These are phyloP conservation scores for Clupea harengus DNA, from an alignment of 2,113 vertebrate species.

Conservation along the genomic window DNA sequence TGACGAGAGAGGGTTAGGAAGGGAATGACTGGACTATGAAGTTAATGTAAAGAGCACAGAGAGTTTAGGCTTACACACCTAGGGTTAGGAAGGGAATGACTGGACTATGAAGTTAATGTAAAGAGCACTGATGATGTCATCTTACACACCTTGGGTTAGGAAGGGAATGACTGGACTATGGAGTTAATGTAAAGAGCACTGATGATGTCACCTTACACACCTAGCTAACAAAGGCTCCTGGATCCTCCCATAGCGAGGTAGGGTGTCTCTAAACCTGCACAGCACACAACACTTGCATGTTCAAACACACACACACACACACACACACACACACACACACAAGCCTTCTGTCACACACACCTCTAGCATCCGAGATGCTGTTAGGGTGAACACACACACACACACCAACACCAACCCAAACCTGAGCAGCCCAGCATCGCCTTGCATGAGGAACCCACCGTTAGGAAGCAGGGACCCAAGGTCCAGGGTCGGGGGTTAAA, in stretches of 20 bases:
- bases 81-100: conserved; percentile 2
- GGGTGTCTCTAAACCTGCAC: conserved; percentile 54
- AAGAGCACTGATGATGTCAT: background rate
- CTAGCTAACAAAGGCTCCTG: conserved; percentile 44
- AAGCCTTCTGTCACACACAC: background rate
- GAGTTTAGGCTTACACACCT: conserved; percentile 40
- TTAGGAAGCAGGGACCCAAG: background rate
- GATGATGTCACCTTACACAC: conserved; percentile 35
- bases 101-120: background rate
- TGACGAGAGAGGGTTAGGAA: background rate
- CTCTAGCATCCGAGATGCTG: background rate
- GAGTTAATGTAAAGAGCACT: background rate
- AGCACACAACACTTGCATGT: conserved; percentile 39
- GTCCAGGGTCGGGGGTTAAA: background rate
- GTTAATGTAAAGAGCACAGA: background rate
- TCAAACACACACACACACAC: conserved; percentile 31
- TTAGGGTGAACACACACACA: background rate
- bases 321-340: background rate
- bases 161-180: background rate
- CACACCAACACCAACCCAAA: background rate
- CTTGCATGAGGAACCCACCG: background rate
- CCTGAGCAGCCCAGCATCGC: background rate
- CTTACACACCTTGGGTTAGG: conserved; percentile 42
- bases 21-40: background rate
- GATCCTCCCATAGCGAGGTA: conserved; percentile 34